Conservation (phyloP, 64 coral and sea anemone species). For the Anthopleura sola region DNA sequence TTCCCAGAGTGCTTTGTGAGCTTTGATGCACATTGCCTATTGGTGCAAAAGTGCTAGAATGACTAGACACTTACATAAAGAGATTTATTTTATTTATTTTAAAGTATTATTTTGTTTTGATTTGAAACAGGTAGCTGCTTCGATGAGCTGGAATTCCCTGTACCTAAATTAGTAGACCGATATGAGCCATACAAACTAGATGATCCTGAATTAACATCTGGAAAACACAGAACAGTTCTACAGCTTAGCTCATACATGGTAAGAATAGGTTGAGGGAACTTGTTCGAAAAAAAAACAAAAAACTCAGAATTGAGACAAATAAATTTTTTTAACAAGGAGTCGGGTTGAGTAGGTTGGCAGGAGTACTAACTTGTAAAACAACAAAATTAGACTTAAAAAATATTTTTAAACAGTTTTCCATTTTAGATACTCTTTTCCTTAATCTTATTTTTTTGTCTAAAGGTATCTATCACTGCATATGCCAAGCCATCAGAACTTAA, state of each 20-base stretch:
- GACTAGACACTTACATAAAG: no score
- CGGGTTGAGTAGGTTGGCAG: no score
- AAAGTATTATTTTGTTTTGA: neutral
- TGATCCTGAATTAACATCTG: conserved; percentile 94
- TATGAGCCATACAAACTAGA: conserved; percentile 86
- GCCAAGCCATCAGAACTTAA: conserved; percentile 95
- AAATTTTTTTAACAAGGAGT: no score
- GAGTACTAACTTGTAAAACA: no score
- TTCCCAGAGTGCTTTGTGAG: no score
- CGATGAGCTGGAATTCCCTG: neutral
- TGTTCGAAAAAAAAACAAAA: neutral
- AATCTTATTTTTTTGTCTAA: neutral
- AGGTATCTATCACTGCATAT: conserved; percentile 93
- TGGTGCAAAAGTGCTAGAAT: no score
- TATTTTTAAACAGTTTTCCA: no score
- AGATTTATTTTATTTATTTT: no score
- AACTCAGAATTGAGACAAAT: neutral
- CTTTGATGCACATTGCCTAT: no score
- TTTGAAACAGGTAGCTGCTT: neutral
- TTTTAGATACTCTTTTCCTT: no score
- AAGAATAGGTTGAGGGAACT: neutral
- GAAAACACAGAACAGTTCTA: conserved; percentile 88
- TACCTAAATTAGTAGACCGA: neutral
- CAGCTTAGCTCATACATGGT: conserved; percentile 92
- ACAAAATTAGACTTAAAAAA: no score